phyloP scores from a whole-genome alignment of 2,113 vertebrate species.

The Micronycteris hirsuta region DNA sequence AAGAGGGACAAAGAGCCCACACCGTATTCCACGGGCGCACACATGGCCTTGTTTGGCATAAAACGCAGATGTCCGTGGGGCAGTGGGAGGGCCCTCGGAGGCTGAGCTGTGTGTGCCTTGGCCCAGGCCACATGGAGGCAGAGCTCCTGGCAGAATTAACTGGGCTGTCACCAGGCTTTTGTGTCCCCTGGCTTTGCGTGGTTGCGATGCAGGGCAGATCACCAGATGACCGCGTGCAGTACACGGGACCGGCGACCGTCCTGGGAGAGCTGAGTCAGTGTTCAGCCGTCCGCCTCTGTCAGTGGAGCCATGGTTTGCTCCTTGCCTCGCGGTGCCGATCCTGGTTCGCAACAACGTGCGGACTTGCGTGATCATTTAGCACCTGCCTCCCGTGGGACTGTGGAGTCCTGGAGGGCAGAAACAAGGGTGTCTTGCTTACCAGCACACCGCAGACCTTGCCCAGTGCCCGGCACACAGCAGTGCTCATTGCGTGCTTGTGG shows the following conservation, averaged over 20 bases:
- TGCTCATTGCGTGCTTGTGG: not conserved
- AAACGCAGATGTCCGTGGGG: not conserved
- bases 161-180: not conserved
- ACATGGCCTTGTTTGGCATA: not conserved
- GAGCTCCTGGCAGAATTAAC: not conserved
- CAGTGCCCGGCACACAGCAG: not conserved
- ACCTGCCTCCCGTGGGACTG: not conserved
- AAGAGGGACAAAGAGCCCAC: not conserved
- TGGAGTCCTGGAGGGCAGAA: not conserved
- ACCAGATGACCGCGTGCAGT: not conserved
- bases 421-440: not conserved
- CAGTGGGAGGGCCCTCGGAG: not conserved
- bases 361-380: fast-evolving
- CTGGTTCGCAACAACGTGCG: not conserved
- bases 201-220: not conserved
- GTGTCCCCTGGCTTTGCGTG: not conserved
- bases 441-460: not conserved
- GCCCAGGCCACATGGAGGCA: not conserved
- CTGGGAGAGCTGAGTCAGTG: not conserved
- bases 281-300: fast-evolving
- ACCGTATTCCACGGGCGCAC: not conserved
- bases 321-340: fast-evolving
- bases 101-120: not conserved
- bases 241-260: fast-evolving
- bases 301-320: fast-evolving